Conservation (phyloP, 2,888 invertebrate genomes). For the Epirrita christyi region DNA sequence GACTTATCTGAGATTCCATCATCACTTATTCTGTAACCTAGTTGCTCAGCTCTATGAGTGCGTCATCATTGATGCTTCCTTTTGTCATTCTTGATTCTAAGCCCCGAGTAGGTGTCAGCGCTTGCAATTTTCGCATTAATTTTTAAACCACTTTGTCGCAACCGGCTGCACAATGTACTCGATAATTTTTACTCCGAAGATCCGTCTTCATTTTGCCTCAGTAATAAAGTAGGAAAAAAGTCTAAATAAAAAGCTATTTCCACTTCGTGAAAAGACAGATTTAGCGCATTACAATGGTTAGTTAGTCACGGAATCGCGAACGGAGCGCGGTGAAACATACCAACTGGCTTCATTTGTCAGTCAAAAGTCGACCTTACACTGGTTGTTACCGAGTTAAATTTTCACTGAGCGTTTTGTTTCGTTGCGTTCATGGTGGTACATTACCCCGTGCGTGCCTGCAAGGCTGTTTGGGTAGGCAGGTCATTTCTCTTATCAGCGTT, state of each 20-base stretch:
- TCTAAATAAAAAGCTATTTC: slow-evolving; percentile 28
- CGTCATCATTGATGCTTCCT: slow-evolving; percentile 2
- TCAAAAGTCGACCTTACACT: slow-evolving; percentile 10
- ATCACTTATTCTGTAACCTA: too few relatives aligned
- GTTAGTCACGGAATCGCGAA: slow-evolving; percentile 37
- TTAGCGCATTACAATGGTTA: slow-evolving; percentile 31
- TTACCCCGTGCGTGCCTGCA: slow-evolving; percentile 19
- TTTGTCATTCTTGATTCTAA: slow-evolving; percentile 5
- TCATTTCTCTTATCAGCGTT: slow-evolving; percentile 53
- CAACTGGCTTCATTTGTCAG: slow-evolving; percentile 14
- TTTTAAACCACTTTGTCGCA: slow-evolving; percentile 8
- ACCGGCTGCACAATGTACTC: slow-evolving; percentile 3
- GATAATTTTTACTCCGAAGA: background rate
- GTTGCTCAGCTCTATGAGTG: too few relatives aligned
- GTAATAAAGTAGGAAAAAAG: slow-evolving; percentile 24
- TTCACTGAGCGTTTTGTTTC: background rate
- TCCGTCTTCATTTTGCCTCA: slow-evolving; percentile 5
- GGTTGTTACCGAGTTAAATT: background rate
- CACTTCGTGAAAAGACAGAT: slow-evolving; percentile 36
- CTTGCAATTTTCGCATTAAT: slow-evolving; percentile 10
- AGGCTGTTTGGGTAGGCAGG: slow-evolving; percentile 40
- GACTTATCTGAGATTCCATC: too few relatives aligned
- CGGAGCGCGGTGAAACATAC: slow-evolving; percentile 22
- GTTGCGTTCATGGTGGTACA: slow-evolving; percentile 5
- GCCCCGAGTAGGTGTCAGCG: slow-evolving; percentile 8